Evolutionary conservation across 1,140 invertebrate species (phyloP).

Genomic region (Leptinotarsa defecta): DNA sequence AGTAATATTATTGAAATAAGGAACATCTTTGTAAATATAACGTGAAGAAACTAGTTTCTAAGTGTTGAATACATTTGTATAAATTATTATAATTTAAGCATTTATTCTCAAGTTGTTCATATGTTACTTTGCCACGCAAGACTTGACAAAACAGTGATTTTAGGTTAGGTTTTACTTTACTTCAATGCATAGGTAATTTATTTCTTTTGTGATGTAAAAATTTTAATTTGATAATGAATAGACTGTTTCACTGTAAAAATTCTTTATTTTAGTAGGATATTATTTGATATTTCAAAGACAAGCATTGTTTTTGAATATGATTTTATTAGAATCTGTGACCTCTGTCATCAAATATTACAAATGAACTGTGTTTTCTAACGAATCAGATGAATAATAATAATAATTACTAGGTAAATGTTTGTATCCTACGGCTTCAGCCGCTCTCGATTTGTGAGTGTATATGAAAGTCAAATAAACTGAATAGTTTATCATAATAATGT

Average conservation of each 20-base stretch:
- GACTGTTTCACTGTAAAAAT: slow-evolving; percentile 46
- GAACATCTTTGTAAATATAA: slow-evolving; percentile 54
- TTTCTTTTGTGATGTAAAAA: slow-evolving; percentile 55
- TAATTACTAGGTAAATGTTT: slow-evolving; percentile 59
- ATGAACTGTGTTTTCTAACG: neutral
- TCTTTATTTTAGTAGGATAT: slow-evolving; percentile 14
- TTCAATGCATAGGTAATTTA: slow-evolving; percentile 48
- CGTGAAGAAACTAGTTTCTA: slow-evolving; percentile 36
- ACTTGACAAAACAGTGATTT: slow-evolving; percentile 53
- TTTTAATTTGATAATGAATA: slow-evolving; percentile 39
- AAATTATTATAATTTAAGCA: slow-evolving; percentile 43
- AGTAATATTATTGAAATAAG: slow-evolving; percentile 37
- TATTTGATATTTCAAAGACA: neutral
- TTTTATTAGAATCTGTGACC: neutral
- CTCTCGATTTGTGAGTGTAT: slow-evolving; percentile 60
- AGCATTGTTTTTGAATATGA: neutral
- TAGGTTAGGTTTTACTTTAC: slow-evolving; percentile 51
- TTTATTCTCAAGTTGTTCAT: slow-evolving; percentile 38
- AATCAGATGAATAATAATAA: slow-evolving; percentile 57
- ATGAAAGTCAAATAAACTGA: slow-evolving; percentile 60
- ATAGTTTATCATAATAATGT: slow-evolving; percentile 57
- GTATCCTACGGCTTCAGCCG: slow-evolving; percentile 58
- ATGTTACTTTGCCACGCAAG: slow-evolving; percentile 45
- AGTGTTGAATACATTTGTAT: slow-evolving; percentile 45
- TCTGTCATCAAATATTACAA: neutral